These are phyloP conservation scores for Ophiodon elongatus DNA, from an alignment of 2,113 vertebrate genomes.

Conservation along the genomic window DNA sequence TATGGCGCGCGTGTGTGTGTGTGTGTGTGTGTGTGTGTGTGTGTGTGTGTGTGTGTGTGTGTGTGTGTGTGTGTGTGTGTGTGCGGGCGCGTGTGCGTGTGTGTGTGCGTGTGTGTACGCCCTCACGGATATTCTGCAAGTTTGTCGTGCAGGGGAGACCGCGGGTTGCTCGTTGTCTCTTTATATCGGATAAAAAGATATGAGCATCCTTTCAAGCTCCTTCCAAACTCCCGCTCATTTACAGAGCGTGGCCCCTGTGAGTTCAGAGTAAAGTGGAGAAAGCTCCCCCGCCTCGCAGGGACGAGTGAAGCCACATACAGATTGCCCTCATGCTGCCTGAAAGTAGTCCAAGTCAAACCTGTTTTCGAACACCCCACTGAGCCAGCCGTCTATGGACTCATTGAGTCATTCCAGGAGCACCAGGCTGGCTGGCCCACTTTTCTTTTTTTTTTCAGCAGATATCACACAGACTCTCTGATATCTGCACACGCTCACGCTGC, in stretches of 20 bases:
- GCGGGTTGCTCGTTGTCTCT: constrained; percentile 25
- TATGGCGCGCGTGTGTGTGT: not conserved
- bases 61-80: not conserved
- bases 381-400: constrained; percentile 61
- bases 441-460: constrained; percentile 59
- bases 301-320: constrained; percentile 56
- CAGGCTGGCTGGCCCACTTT: constrained; percentile 74
- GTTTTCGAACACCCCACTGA: constrained; percentile 71
- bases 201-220: constrained; percentile 53
- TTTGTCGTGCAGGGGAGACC: constrained; percentile 23
- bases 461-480: constrained; percentile 75
- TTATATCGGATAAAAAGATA: constrained; percentile 58
- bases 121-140: not conserved
- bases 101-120: not conserved
- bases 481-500: constrained; percentile 36
- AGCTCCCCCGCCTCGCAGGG: constrained; percentile 49
- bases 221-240: constrained; percentile 57
- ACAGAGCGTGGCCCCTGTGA: constrained; percentile 47
- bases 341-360: constrained; percentile 74
- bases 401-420: constrained; percentile 72
- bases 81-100: too few relatives aligned
- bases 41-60: not conserved
- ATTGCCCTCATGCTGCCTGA: constrained; percentile 64
- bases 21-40: too few relatives aligned
- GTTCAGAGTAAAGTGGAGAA: constrained; percentile 59